phyloP scores from a whole-genome alignment of 1,140 invertebrate genomes.

The Lordiphosa collinella region DNA sequence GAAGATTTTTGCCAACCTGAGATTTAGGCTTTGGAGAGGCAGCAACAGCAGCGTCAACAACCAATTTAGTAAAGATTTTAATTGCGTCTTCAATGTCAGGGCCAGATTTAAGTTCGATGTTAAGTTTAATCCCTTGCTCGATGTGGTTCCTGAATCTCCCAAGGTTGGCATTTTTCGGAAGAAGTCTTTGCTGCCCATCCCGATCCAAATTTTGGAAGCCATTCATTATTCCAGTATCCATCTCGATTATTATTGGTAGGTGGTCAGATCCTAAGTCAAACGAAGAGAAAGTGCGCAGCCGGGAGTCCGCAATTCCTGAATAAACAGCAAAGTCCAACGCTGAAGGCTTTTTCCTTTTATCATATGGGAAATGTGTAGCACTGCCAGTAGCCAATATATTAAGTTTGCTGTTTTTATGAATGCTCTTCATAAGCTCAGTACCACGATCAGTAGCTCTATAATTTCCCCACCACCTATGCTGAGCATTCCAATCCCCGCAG shows the following conservation, averaged over 20 bases:
- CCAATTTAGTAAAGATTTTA: background rate
- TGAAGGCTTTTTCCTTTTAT: conserved; percentile 3
- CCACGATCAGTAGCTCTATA: background rate
- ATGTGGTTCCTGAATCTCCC: background rate
- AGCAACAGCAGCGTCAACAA: background rate
- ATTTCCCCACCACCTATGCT: background rate
- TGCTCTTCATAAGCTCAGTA: background rate
- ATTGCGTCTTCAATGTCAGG: conserved; percentile 5
- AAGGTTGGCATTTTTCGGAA: background rate
- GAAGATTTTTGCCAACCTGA: background rate
- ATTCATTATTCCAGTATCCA: background rate
- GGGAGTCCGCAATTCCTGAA: background rate
- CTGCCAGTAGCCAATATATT: conserved; percentile 7
- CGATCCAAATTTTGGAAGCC: background rate
- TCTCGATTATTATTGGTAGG: background rate
- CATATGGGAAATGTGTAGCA: conserved; percentile 9
- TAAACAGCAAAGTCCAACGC: conserved; percentile 13
- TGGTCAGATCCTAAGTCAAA: conserved; percentile 12
- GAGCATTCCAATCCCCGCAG: background rate
- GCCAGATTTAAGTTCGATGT: conserved; percentile 1
- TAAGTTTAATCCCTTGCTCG: background rate
- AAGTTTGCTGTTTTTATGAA: background rate
- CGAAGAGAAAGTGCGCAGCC: background rate
- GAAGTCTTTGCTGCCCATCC: background rate
- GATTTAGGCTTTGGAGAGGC: background rate